A percentile compares a stretch with the other conserved stretches of the same genome.
Evolutionary conservation across 2,888 invertebrate species (phyloP).

Genomic region (Spisula subtruncata): DNA sequence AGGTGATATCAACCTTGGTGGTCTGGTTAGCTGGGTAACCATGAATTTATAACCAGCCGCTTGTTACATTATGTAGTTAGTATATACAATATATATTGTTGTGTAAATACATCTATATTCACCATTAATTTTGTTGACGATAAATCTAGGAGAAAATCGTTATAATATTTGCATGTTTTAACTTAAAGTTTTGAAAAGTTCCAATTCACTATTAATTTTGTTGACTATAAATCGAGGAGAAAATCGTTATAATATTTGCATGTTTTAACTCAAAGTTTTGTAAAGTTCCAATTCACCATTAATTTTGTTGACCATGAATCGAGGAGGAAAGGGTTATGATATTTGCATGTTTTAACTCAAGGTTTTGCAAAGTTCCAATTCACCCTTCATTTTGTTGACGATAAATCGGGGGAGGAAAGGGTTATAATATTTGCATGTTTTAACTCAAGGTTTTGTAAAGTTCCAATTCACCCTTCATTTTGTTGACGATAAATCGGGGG

Average conservation of each 20-base stretch:
- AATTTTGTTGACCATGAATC: slow-evolving; percentile 1
- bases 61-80: not conserved
- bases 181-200: too few relatives aligned
- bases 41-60: not conserved
- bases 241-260: not conserved
- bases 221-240: not conserved
- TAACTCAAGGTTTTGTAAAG: too few relatives aligned
- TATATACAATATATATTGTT: not conserved
- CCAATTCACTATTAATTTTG: not conserved
- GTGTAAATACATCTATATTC: not conserved
- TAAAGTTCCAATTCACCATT: too few relatives aligned
- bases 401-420: not conserved
- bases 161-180: not conserved
- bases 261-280: too few relatives aligned
- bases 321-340: not conserved
- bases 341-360: too few relatives aligned
- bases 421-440: not conserved
- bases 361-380: too few relatives aligned
- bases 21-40: not conserved
- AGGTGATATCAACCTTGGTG: not conserved
- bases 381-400: slow-evolving; percentile 5
- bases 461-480: not conserved
- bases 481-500: not conserved
- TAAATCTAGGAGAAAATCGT: not conserved
- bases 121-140: slow-evolving; percentile 15